Percentiles rank a stretch among this genome's conserved stretches.
Evolutionary conservation across 2,888 invertebrate genomes (phyloP).

Genomic region (Sialis fuliginosa): DNA sequence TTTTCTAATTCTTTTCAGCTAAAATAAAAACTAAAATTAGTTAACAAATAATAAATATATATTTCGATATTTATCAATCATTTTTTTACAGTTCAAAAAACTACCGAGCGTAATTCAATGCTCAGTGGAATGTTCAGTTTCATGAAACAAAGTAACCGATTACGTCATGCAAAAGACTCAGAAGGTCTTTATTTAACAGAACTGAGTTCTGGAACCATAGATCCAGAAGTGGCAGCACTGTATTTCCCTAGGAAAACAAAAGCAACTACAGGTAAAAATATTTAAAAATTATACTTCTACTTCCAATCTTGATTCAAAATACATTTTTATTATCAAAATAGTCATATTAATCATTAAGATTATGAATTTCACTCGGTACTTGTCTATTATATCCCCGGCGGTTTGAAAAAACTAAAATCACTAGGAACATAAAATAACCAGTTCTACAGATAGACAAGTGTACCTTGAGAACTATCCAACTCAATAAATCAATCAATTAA

Average conservation of each 20-base stretch:
- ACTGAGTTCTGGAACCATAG: constrained; percentile 71
- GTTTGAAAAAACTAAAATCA: too few relatives aligned
- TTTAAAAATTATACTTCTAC: too few relatives aligned
- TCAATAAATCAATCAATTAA: too few relatives aligned
- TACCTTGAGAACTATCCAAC: too few relatives aligned
- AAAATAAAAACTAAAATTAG: not conserved
- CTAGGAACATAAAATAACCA: too few relatives aligned
- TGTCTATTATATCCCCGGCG: too few relatives aligned
- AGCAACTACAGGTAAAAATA: constrained; percentile 14
- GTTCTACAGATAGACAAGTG: too few relatives aligned
- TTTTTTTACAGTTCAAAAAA: constrained; percentile 14
- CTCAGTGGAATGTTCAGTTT: constrained; percentile 85
- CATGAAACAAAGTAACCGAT: constrained; percentile 58
- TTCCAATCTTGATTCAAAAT: too few relatives aligned
- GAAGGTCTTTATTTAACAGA: constrained; percentile 88
- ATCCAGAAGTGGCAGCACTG: constrained; percentile 80
- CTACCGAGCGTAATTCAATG: constrained; percentile 41
- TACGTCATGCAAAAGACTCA: constrained; percentile 23
- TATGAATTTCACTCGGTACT: too few relatives aligned
- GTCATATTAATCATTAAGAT: too few relatives aligned
- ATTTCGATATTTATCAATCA: not conserved
- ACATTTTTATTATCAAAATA: too few relatives aligned
- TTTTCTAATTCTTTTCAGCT: too few relatives aligned
- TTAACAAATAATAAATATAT: not conserved
- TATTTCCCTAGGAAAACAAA: constrained; percentile 46